Conservation (phyloP, 2,888 invertebrate species). For the Calephelis perditalis region DNA sequence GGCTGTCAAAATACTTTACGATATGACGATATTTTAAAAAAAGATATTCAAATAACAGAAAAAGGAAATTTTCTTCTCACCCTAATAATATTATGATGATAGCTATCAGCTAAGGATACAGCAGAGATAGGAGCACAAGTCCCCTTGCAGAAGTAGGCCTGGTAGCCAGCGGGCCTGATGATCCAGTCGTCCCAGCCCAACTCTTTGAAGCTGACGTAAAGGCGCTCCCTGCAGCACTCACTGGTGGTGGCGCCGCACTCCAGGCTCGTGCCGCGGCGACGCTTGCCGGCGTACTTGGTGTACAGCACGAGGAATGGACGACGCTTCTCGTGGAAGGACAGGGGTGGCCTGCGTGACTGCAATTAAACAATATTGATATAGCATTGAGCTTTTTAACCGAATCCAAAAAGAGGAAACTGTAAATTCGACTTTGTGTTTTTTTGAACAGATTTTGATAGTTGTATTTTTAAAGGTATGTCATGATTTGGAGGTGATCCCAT, state of each 20-base stretch:
- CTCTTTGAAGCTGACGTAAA: conserved; percentile 89
- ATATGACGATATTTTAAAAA: too few species aligned
- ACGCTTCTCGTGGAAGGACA: conserved; percentile 83
- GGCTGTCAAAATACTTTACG: too few species aligned
- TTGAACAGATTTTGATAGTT: too few species aligned
- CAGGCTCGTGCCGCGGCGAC: conserved; percentile 80
- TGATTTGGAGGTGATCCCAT: too few species aligned
- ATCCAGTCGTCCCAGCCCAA: conserved; percentile 95
- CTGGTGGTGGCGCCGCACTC: conserved; percentile 82
- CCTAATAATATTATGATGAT: conserved; percentile 86
- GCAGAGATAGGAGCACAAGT: conserved; percentile 86
- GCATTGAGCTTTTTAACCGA: not conserved
- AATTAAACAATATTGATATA: not conserved
- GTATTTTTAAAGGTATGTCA: too few species aligned
- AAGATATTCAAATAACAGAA: too few species aligned
- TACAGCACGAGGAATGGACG: conserved; percentile 89
- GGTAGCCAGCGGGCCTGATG: conserved; percentile 87
- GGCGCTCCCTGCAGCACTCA: conserved; percentile 89
- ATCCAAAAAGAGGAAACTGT: too few species aligned
- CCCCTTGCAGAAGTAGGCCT: conserved; percentile 93
- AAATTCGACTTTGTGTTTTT: too few species aligned
- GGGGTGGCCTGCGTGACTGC: conserved; percentile 80
- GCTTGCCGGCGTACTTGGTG: conserved; percentile 83
- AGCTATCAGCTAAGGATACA: conserved; percentile 74
- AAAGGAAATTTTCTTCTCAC: conserved; percentile 63